phyloP scores from a whole-genome alignment of 2,113 vertebrate genomes.

The Martes martes region DNA sequence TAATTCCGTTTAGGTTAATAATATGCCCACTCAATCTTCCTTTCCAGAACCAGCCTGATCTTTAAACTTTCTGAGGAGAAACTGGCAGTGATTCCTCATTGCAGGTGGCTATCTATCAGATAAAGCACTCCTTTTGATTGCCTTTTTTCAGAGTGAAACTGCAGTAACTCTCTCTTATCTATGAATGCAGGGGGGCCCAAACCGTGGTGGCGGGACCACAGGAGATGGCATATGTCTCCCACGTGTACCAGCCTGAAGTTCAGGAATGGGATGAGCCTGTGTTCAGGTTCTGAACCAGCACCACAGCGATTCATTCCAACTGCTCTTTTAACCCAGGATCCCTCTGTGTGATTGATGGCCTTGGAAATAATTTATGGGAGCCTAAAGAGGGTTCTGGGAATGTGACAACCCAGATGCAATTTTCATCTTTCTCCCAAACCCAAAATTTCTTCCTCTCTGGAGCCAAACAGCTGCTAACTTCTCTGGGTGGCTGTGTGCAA shows the following conservation, averaged over 20 bases:
- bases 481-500: background rate
- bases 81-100: background rate
- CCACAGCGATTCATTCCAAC: background rate
- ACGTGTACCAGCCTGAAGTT: background rate
- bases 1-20: constrained; percentile 69
- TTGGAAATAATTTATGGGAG: background rate
- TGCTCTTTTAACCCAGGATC: background rate
- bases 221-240: background rate
- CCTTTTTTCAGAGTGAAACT: background rate
- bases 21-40: constrained; percentile 62
- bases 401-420: background rate
- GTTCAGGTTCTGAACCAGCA: background rate
- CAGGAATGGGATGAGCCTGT: background rate
- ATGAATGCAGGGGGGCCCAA: background rate
- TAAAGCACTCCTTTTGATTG: background rate
- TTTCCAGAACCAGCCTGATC: constrained; percentile 44
- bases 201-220: background rate
- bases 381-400: background rate
- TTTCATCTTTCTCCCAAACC: background rate
- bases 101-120: constrained; percentile 13
- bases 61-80: constrained; percentile 35
- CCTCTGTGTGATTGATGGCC: background rate
- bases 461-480: background rate
- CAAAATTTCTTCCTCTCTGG: background rate
- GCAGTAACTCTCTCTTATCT: background rate